Conservation (phyloP, 2,888 invertebrate species). For the Rhogogaster chlorosoma region DNA sequence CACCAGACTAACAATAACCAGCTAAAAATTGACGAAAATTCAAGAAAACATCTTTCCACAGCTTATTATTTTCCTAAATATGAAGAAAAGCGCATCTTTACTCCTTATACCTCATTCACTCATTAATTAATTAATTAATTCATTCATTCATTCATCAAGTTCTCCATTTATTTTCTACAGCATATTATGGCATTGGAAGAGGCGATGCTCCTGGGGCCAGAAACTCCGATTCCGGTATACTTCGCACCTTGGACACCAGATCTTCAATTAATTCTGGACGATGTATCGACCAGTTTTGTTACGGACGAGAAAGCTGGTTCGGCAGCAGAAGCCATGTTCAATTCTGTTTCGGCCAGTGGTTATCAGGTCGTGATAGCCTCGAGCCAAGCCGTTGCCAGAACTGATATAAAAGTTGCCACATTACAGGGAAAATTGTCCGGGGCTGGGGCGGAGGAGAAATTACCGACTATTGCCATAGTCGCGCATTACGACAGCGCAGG, state of each 20-base stretch:
- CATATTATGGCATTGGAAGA: slow-evolving; percentile 89
- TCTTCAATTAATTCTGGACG: slow-evolving; percentile 87
- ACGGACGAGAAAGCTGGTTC: slow-evolving; percentile 87
- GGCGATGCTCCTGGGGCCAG: slow-evolving; percentile 88
- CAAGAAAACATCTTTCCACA: not conserved
- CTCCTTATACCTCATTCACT: not conserved
- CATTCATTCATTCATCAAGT: too few relatives aligned
- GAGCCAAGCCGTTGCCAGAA: slow-evolving; percentile 84
- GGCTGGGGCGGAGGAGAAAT: slow-evolving; percentile 84
- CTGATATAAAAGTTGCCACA: slow-evolving; percentile 92
- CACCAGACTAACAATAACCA: not conserved
- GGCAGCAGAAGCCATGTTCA: slow-evolving; percentile 90
- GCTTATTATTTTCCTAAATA: not conserved
- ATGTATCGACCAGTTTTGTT: slow-evolving; percentile 85
- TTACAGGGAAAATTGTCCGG: slow-evolving; percentile 92
- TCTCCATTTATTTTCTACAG: slow-evolving; percentile 76
- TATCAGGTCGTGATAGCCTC: slow-evolving; percentile 94
- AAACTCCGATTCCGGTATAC: slow-evolving; percentile 92
- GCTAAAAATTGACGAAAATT: not conserved
- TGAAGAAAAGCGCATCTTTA: not conserved
- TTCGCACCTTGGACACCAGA: slow-evolving; percentile 89
- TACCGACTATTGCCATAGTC: slow-evolving; percentile 93
- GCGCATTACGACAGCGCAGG: slow-evolving; percentile 97
- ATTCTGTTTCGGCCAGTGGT: slow-evolving; percentile 95
- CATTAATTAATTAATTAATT: not conserved